Evolutionary conservation across 2,888 invertebrate species (phyloP).

Genomic region (Lottia scabra): DNA sequence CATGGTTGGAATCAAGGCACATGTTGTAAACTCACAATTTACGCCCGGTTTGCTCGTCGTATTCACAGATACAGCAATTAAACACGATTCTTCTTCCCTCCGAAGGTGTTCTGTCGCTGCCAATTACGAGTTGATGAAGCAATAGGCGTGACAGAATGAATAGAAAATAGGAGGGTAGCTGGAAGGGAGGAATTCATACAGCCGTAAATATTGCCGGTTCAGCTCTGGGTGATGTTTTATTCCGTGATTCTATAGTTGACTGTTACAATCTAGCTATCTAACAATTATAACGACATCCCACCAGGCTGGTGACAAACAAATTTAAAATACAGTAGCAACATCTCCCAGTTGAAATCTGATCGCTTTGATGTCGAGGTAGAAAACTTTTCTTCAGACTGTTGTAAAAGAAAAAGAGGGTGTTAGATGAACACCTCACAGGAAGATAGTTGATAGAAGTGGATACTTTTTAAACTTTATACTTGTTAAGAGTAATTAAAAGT

Average conservation of each 20-base stretch:
- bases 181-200: neutral
- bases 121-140: neutral
- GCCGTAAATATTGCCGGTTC: neutral
- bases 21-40: neutral
- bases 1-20: neutral
- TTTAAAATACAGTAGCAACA: slow-evolving; percentile 2
- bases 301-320: neutral
- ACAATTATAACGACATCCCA: neutral
- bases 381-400: neutral
- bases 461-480: too few species aligned
- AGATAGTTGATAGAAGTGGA: too few species aligned
- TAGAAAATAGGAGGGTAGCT: neutral
- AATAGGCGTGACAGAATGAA: neutral
- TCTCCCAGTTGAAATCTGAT: neutral
- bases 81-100: neutral
- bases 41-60: neutral
- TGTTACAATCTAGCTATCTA: neutral
- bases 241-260: neutral
- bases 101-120: neutral
- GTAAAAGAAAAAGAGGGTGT: neutral
- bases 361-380: neutral
- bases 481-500: too few species aligned
- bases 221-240: neutral
- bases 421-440: neutral
- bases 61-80: slow-evolving; percentile 1